phyloP scores from a whole-genome alignment of 2,797 vertebrate species.

The Podarcis siculus region DNA sequence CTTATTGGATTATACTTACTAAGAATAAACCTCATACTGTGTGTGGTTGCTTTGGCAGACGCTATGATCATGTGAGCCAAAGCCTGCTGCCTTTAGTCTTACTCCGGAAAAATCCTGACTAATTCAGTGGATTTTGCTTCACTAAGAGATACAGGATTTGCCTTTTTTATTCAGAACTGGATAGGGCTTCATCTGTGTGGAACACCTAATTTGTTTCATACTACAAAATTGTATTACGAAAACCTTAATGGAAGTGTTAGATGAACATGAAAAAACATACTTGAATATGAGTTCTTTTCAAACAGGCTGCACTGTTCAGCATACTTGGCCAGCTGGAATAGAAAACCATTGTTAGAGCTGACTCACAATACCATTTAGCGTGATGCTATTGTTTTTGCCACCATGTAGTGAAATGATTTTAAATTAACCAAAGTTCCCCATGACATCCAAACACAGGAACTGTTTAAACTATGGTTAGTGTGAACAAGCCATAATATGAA shows the following conservation, averaged over 20 bases:
- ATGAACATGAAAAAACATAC: constrained; percentile 35
- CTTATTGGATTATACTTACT: constrained; percentile 71
- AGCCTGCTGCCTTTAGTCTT: constrained; percentile 73
- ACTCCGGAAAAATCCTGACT: constrained; percentile 71
- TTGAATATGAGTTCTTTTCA: constrained; percentile 32
- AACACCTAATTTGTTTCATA: constrained; percentile 43
- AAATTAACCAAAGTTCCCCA: no score
- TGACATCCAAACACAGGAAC: no score
- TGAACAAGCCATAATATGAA: no score
- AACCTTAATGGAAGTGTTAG: constrained; percentile 21
- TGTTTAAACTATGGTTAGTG: no score
- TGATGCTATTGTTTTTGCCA: not conserved
- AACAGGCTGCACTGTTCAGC: constrained; percentile 22
- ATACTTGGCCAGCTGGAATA: constrained; percentile 25
- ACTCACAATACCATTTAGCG: not conserved
- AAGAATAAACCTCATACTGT: constrained; percentile 75
- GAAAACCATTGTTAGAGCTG: not conserved
- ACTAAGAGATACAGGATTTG: constrained; percentile 59
- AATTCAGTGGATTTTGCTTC: constrained; percentile 65
- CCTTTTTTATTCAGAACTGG: constrained; percentile 46
- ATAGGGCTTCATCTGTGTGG: constrained; percentile 18
- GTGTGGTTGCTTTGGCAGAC: constrained; percentile 74
- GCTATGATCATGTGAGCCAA: constrained; percentile 72
- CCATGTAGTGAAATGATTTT: no score
- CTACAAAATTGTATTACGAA: constrained; percentile 34